These are phyloP conservation scores for Cyclopterus lumpus DNA, from an alignment of 2,797 vertebrate species.

Conservation along the genomic window DNA sequence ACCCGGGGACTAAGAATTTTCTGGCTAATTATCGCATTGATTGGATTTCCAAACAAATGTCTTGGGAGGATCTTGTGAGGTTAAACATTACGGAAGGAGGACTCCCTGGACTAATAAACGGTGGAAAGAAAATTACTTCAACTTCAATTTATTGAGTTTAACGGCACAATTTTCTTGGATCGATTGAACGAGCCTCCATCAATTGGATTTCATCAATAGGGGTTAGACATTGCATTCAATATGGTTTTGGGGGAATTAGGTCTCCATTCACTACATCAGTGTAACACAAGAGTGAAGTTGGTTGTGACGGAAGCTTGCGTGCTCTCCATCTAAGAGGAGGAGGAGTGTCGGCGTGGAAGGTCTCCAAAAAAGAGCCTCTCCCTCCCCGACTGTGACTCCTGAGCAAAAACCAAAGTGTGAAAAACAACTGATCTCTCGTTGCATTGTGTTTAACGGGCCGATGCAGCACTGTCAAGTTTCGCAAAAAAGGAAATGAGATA, in stretches of 20 bases:
- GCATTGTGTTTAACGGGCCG: neutral
- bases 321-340: no score
- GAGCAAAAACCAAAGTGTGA: neutral
- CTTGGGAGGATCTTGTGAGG: slow-evolving; percentile 51
- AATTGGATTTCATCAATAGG: slow-evolving; percentile 46
- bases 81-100: slow-evolving; percentile 31
- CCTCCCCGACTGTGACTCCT: no score
- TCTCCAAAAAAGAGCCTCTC: no score
- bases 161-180: slow-evolving; percentile 63
- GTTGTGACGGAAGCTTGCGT: slow-evolving; percentile 30
- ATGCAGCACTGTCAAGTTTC: neutral
- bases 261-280: slow-evolving; percentile 27
- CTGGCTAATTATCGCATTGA: slow-evolving; percentile 31
- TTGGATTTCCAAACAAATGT: slow-evolving; percentile 43
- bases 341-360: no score
- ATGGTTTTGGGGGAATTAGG: slow-evolving; percentile 25
- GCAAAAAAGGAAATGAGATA: neutral
- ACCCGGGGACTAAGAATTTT: neutral
- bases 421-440: neutral
- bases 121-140: slow-evolving; percentile 51
- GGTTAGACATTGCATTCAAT: slow-evolving; percentile 16
- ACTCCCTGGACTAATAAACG: slow-evolving; percentile 45
- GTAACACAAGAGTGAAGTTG: slow-evolving; percentile 40
- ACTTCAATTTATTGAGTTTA: slow-evolving; percentile 57
- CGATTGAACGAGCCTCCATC: slow-evolving; percentile 56